Evolutionary conservation across 1,140 invertebrate genomes (phyloP), one percentile per base, ranked within the genome.

Genomic region (Euwallacea similis): DNA sequence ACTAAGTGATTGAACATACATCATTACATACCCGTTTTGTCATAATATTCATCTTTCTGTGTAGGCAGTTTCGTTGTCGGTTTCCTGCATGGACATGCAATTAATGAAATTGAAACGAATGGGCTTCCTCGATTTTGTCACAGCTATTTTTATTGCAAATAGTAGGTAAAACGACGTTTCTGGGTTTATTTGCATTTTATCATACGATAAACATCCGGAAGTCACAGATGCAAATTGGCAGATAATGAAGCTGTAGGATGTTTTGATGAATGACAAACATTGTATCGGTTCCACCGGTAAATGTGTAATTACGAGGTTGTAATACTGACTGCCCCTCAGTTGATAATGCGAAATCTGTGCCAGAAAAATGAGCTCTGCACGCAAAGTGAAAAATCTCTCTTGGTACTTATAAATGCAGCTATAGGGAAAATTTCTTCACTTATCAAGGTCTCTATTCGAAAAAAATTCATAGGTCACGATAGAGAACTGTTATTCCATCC

Each of bases 141-240:
- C 43, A n/a, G 55, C 55, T 67, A 67, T 67, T 67, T 67, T 67
- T 67, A 67, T 47, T 58, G 55, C 55, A 8, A 67, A 67, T 59
- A 16, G 15, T 59, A n/a, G 55, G 16, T 56, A 60, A 60, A 44
- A 33, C 55, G 42, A 6, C 41, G 55, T 59, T 67, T 67, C 66
- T 60, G 56, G 66, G 42, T 59, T 67, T 67, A 67, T 67, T 67
- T 67, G 66, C 66, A 59, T 67, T 67, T 55, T 59, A 58, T 59
- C 15, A 33, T 46, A 50, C 56, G 42, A 15, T 13, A 46, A 67
- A 67, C 55, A 67, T 67, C 66, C 66, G 66, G 55, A 67, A 59
- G 21, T n/a, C 7, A 46, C 56, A n/a, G 8, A 13, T 42, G 53
- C 42, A 58, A 54, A 42, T 65, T 54, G 63, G n/a, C 16, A n/a